Evolutionary conservation across 2,113 vertebrate species (phyloP).

Genomic region (Actenoides hombroni): DNA sequence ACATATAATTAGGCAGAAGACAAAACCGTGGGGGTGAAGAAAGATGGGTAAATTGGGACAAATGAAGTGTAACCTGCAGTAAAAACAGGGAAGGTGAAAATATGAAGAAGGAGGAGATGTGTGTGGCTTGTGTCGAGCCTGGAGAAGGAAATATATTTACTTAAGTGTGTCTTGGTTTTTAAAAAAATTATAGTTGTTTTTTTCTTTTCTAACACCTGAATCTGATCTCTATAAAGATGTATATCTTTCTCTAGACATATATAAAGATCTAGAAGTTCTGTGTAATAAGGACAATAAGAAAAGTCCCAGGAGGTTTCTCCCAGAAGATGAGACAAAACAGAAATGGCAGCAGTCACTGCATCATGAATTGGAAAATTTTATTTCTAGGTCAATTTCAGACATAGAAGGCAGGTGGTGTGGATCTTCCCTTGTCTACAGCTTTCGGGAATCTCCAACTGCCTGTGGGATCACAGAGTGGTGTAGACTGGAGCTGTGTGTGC

Average conservation of each 20-base stretch:
- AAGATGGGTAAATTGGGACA: background rate
- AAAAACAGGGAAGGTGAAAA: background rate
- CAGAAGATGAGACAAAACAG: background rate
- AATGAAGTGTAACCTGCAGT: background rate
- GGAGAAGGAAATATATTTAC: background rate
- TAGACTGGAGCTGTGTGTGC: background rate
- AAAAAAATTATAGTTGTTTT: background rate
- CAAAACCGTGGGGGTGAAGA: background rate
- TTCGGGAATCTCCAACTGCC: background rate
- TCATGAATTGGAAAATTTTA: background rate
- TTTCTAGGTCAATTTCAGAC: background rate
- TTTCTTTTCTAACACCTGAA: background rate
- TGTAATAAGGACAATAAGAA: background rate
- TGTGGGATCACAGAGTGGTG: background rate
- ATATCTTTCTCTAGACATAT: too few species aligned
- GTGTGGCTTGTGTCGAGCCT: background rate
- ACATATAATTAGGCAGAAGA: background rate
- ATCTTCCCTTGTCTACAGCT: background rate
- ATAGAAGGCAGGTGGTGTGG: rapidly evolving
- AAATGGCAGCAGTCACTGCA: background rate
- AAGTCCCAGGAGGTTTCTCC: background rate
- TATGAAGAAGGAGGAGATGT: background rate
- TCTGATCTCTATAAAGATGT: too few species aligned
- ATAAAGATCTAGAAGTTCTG: too few species aligned
- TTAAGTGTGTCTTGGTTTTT: background rate